A percentile compares a stretch with the other conserved stretches of the same genome.
Conservation (phyloP, 2,113 vertebrate genomes). For the Chlamydotis undulata region DNA sequence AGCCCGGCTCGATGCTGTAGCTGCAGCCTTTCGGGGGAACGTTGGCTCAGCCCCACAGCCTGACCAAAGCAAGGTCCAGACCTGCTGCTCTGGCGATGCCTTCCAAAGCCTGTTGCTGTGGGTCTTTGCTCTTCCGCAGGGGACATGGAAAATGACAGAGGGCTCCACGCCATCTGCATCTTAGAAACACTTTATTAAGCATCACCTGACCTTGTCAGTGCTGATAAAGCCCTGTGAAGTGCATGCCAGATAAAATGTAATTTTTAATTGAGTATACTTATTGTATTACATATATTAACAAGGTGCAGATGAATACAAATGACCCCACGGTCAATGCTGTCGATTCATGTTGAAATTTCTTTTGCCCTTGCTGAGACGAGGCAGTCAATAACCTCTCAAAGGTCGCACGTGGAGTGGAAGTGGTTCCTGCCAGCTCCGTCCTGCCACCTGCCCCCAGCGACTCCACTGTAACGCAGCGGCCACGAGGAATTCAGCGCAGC, state of each 20-base stretch:
- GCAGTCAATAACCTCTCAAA: conserved; percentile 8
- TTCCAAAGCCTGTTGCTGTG: accelerated
- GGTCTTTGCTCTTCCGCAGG: background rate
- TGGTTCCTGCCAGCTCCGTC: background rate
- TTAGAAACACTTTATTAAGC: conserved; percentile 22
- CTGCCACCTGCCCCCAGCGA: background rate
- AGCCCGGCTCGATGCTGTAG: background rate
- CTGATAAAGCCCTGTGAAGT: conserved; percentile 14
- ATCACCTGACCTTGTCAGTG: conserved; percentile 54
- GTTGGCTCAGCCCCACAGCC: background rate
- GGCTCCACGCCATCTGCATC: background rate
- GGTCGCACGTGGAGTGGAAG: background rate
- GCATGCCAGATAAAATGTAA: conserved; percentile 31
- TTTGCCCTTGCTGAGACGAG: background rate
- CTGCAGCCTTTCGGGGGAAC: background rate
- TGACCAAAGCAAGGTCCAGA: background rate
- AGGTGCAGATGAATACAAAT: conserved; percentile 47
- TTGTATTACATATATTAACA: conserved; percentile 22
- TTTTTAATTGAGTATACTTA: conserved; percentile 55
- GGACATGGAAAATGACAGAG: background rate
- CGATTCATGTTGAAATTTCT: background rate
- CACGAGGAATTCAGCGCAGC: background rate
- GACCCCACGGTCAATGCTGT: conserved; percentile 22
- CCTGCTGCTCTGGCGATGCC: background rate
- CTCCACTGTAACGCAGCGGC: accelerated